Evolutionary conservation across 2,888 invertebrate genomes (phyloP), one percentile per base, ranked within the genome.

Genomic region (Dryobotodes eremita): DNA sequence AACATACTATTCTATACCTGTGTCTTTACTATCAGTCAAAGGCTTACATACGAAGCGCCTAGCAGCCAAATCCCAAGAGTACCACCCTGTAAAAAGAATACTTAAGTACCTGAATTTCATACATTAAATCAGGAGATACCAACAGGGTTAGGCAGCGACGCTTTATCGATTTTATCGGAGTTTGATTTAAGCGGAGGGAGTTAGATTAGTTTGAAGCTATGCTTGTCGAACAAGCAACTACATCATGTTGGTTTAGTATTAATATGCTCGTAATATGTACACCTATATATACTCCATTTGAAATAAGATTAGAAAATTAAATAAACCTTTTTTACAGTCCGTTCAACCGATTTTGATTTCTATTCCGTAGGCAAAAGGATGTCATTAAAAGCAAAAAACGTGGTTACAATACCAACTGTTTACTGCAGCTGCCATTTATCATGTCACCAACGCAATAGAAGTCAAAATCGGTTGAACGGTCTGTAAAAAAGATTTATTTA

Each of bases 101-200:
- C 64, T 26, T 76, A 65, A 83, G 83, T 53, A 83, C 57, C 50
- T 59, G 79, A 59, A 79, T 83, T 59, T 76, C 50, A 59, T 65
- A 53, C 50, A 82, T 74, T 64, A 83, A 83, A 53, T 57, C 65
- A 50, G 31, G 42, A 65, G 65, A 59, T 83, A 46, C n/a, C 31
- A 26, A 75, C 31, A 64, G 31, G n/a, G 42, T 26, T 17, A 53
- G 26, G 23, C 6, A 48, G 23, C 26, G 23, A 66, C 5, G 26
- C 15, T 77, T 65, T 66, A 80, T 62, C 62, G 68, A 78, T 84
- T 78, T 62, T 50, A 69, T 62, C 26, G 20, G n/a, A 69, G 62
- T 64, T 69, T 69, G 17, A 46, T 53, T 61, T 31, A 26, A 66
- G n/a, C 31, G 0, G n/a, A 13, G n/a, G n/a, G 26, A 46, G 23